A percentile compares a stretch with the other conserved stretches of the same genome.
These are phyloP conservation scores for Macquaria ambigua DNA, from an alignment of 2,113 vertebrate genomes.

Conservation along the genomic window DNA sequence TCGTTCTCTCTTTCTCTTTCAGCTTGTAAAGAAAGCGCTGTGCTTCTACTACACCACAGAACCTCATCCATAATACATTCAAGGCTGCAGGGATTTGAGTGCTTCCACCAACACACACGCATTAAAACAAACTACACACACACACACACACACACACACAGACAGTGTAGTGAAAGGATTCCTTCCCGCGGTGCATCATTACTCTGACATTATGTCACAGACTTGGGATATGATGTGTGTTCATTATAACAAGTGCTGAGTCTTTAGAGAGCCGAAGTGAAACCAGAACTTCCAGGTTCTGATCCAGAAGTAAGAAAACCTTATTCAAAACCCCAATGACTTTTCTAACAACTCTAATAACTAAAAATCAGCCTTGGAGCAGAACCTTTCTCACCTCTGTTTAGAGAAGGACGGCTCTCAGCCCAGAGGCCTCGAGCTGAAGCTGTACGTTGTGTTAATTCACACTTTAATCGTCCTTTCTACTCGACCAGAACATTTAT, in stretches of 20 bases:
- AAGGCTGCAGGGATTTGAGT: constrained; percentile 9
- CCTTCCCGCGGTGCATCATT: not conserved
- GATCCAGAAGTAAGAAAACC: not conserved
- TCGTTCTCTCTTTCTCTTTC: not conserved
- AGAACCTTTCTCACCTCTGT: not conserved
- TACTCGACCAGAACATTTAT: too few relatives aligned
- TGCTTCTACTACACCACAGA: not conserved
- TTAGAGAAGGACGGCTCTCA: too few relatives aligned
- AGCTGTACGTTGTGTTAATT: too few relatives aligned
- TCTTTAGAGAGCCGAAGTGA: too few relatives aligned
- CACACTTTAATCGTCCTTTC: too few relatives aligned
- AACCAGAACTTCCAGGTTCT: not conserved
- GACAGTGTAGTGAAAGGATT: not conserved
- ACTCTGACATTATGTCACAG: constrained; percentile 1
- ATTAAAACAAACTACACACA: not conserved
- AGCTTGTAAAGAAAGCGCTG: not conserved
- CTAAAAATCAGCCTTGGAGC: not conserved
- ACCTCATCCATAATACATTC: constrained; percentile 42
- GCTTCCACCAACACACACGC: not conserved
- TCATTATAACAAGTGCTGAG: not conserved
- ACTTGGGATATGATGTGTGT: not conserved
- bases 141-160: not conserved
- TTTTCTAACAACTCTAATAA: too few relatives aligned
- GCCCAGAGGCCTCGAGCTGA: too few relatives aligned
- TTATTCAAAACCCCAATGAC: too few relatives aligned